A percentile compares a stretch with the other conserved stretches of the same genome.
These are phyloP conservation scores for Cryptomyrus ogoouensis DNA, from an alignment of 2,113 vertebrate genomes.

Conservation along the genomic window DNA sequence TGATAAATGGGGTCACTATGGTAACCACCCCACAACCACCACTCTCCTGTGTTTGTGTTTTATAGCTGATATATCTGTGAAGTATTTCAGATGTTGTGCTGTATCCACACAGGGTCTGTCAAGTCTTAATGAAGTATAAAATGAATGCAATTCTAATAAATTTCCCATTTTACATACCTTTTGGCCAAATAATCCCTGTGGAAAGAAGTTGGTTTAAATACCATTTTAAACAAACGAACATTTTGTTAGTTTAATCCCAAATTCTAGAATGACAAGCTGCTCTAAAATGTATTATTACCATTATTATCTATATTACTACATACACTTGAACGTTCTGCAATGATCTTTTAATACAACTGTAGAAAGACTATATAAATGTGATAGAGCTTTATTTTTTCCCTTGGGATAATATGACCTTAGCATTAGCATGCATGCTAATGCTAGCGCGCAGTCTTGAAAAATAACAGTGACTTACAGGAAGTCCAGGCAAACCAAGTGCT, in stretches of 20 bases:
- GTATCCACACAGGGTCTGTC: not conserved
- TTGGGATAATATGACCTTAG: not conserved
- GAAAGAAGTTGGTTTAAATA: constrained; percentile 23
- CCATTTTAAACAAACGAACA: not conserved
- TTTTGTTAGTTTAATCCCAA: constrained; percentile 3
- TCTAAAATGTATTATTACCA: not conserved
- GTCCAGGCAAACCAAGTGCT: constrained; percentile 54
- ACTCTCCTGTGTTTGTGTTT: not conserved
- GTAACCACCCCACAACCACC: not conserved
- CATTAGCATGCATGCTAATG: not conserved
- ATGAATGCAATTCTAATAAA: not conserved
- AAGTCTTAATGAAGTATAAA: not conserved
- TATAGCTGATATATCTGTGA: not conserved
- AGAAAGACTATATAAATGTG: not conserved
- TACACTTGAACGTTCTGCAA: not conserved
- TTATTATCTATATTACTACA: not conserved
- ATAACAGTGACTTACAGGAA: constrained; percentile 53
- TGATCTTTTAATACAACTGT: not conserved
- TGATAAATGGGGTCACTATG: not conserved
- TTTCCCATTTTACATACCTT: constrained; percentile 53
- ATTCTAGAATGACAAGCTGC: not conserved
- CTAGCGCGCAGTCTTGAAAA: not conserved
- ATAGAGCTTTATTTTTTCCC: not conserved
- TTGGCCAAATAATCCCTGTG: constrained; percentile 63
- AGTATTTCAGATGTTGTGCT: not conserved